A percentile compares a stretch with the other conserved stretches of the same genome.
Evolutionary conservation across 2,113 vertebrate species (phyloP).

Genomic region (Eolophus roseicapilla): DNA sequence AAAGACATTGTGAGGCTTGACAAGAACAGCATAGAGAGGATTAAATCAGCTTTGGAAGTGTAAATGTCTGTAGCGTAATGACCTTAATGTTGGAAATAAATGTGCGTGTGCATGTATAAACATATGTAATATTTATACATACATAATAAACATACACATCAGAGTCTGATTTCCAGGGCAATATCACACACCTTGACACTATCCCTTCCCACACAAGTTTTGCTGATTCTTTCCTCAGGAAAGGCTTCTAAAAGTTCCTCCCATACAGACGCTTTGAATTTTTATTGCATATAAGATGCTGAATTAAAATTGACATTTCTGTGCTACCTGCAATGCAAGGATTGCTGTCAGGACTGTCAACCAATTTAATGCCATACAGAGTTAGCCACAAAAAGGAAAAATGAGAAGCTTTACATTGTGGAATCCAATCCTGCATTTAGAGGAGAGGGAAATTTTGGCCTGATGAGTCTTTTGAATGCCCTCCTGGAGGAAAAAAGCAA

Average conservation of each 20-base stretch:
- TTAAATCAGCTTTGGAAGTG: slow-evolving; percentile 16
- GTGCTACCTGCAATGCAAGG: not conserved
- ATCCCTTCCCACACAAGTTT: not conserved
- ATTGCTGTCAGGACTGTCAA: slow-evolving; percentile 1
- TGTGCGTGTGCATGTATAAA: not conserved
- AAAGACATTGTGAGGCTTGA: not conserved
- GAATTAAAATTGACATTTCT: slow-evolving; percentile 36
- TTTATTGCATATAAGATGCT: not conserved
- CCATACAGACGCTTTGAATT: not conserved
- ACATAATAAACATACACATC: not conserved
- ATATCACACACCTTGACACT: not conserved
- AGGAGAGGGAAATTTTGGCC: not conserved
- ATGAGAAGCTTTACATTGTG: not conserved
- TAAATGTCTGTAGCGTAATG: not conserved
- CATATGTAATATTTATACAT: not conserved
- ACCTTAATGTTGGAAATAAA: not conserved
- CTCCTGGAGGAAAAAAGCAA: not conserved
- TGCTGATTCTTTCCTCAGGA: not conserved
- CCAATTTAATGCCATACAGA: not conserved
- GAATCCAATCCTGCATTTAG: not conserved
- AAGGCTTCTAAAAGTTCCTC: not conserved
- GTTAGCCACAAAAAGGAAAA: not conserved
- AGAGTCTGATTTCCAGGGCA: not conserved
- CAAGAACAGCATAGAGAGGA: not conserved
- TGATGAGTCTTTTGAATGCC: not conserved